Evolutionary conservation across 2,113 vertebrate genomes (phyloP), one percentile per base, ranked within the genome.

Genomic region (Crotalus helleri): DNA sequence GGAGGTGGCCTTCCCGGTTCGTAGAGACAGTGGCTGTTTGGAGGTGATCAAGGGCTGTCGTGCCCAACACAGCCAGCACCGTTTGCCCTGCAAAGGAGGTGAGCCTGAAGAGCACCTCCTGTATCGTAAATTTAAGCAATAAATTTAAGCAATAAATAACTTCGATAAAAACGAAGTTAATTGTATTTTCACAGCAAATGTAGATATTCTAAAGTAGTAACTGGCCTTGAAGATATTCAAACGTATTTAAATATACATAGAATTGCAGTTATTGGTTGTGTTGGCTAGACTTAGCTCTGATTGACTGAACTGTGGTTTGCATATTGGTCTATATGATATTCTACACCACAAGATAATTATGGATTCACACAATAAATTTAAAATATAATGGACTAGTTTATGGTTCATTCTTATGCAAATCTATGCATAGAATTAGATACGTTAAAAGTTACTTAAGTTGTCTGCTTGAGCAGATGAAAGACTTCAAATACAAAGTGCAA

Each of bases 81-180:
- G 74, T 17, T 7, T 91, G 90, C 90, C 90, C 23, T 93, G 93
- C 93, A 91, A 89, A 85, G 93, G 93, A 55, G 93, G 93, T 89
- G 64, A 93, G 90, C 26, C 6, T 3, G n/a, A 2, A 10, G 23
- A 24, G n/a, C 13, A 1, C 54, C 87, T 57, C 54, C 57, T 53
- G 13, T 55, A 53, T 21, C 17, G 29, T 12, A 33, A 13, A 15
- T 51, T 46, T 23, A 55, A 64, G 61, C 46, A 64, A 64, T 64
- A 46, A 3, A 46, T 46, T 46, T 46, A 46, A 46, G 44, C 44
- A 46, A 4, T 46, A 46, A 46, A 46, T 46, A 46, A 46, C 44
- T 46, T 46, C 81, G 6, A 46, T 57, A 33, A 33, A 58, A 87
- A 64, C 1, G 49, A 10, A 8, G 0, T 13, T 26, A 21, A 8